Evolutionary conservation across 2,113 vertebrate species (phyloP), one percentile per base, ranked within the genome.

Genomic region (Menidia beryllina): DNA sequence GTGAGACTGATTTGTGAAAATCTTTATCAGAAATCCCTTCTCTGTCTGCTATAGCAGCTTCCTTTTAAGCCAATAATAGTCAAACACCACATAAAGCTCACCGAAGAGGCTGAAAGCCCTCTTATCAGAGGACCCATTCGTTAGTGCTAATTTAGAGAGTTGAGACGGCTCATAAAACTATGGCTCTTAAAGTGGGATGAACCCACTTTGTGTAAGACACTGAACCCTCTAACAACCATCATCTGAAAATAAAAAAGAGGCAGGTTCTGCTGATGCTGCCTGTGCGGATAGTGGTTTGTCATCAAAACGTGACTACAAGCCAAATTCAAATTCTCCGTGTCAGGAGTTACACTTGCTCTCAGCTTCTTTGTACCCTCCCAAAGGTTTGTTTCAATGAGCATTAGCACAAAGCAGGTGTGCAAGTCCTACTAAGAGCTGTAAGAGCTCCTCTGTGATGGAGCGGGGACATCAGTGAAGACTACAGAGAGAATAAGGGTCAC

Each of bases 351-450:
- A 51, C 20, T 26, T n/a, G 2, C 34, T 38, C 14, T 72, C 62
- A 17, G 20, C 30, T n/a, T 20, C 55, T 70, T 64, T 61, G 41
- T 67, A 64, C 43, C 60, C 26, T 8, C 2, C 58, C 47, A 5
- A 1, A 21, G 47, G 64, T 68, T 34, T 66, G n/a, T 67, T 84
- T 78, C 43, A 72, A 78, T 73, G 59, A 70, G 20, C 51, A 58
- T 76, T 49, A 69, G 54, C 41, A n/a, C 62, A 5, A 23, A 72
- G 58, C 50, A 63, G 76, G 75, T 72, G 75, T 15, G 17, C 79
- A 62, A 30, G 63, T 73, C 30, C 59, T 24, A 68, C 68, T 81
- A 71, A 1, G 50, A 1, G 59, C 72, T 72, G 75, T 68, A 68
- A 65, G 45, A 49, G 67, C 58, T 62, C 39, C 51, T 62, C 69